These are phyloP conservation scores for Crotalus horridus DNA, from an alignment of 2,113 vertebrate species.

Conservation along the genomic window DNA sequence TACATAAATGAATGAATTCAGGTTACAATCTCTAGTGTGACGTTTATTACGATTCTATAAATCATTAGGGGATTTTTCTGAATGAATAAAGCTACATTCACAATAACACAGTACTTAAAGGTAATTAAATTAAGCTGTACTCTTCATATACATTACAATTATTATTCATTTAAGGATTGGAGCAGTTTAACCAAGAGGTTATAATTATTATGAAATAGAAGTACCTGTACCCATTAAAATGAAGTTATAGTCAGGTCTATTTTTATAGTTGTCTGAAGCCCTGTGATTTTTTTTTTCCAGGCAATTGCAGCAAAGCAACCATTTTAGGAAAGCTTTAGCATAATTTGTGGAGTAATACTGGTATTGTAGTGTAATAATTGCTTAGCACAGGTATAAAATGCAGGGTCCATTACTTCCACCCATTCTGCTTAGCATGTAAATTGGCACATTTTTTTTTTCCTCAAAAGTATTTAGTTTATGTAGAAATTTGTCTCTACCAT, in stretches of 20 bases:
- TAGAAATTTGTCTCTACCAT: background rate
- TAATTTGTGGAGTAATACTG: background rate
- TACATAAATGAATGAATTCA: background rate
- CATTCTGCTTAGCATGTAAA: background rate
- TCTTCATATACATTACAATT: background rate
- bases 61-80: background rate
- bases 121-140: background rate
- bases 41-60: background rate
- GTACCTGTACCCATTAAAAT: background rate
- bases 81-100: background rate
- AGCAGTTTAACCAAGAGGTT: conserved; percentile 18
- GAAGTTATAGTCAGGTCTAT: conserved; percentile 18
- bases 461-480: background rate
- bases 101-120: background rate
- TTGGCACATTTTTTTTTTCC: background rate
- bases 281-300: background rate
- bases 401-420: background rate
- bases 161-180: conserved; percentile 13
- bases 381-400: background rate
- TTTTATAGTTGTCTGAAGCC: background rate
- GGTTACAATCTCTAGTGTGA: background rate
- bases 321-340: background rate
- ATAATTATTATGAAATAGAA: conserved; percentile 9
- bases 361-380: conserved; percentile 18
- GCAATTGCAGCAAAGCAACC: background rate